Evolutionary conservation across 2,888 invertebrate species (phyloP), one percentile per base, ranked within the genome.

Genomic region (Dicranocentrus wangi): DNA sequence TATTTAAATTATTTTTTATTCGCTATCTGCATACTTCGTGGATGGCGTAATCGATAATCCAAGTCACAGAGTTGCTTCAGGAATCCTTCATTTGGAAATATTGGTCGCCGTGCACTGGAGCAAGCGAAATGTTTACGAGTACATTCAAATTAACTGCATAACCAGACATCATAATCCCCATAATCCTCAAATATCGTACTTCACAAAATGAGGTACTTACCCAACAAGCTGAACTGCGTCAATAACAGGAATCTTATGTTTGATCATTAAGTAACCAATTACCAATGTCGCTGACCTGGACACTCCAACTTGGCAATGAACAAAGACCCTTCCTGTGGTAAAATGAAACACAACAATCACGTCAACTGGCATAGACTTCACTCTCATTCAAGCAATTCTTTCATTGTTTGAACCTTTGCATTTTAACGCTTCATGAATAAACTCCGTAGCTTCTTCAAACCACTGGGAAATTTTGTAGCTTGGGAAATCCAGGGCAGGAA

Each of bases 11-110:
- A n/a, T n/a, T n/a, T n/a, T n/a, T n/a, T n/a, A n/a, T n/a, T n/a
- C n/a, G n/a, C n/a, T n/a, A n/a, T n/a, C n/a, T n/a, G n/a, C n/a
- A n/a, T n/a, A n/a, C n/a, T n/a, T n/a, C n/a, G n/a, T n/a, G n/a
- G n/a, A n/a, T n/a, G n/a, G n/a, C n/a, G n/a, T n/a, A 86, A 70
- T 10, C 83, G 75, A 8, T 83, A 61, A 32, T 86, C 86, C 60
- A 86, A 63, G 17, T 82, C 84, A 60, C 85, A 85, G 17, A 86
- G 82, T 73, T 86, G 85, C 43, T 83, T 77, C 8, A 90, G 86
- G 84, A 90, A 90, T 1, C 90, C 90, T 51, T 88, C 88, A 84
- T 90, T 90, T 0, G 90, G 90, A 72, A 88, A 88, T 58, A 90
- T 89, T 71, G 90, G 89, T 68, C 90, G 85, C 51, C 88, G 87